Evolutionary conservation across 1,140 invertebrate genomes (phyloP).

Genomic region (Bombus sibiricus): DNA sequence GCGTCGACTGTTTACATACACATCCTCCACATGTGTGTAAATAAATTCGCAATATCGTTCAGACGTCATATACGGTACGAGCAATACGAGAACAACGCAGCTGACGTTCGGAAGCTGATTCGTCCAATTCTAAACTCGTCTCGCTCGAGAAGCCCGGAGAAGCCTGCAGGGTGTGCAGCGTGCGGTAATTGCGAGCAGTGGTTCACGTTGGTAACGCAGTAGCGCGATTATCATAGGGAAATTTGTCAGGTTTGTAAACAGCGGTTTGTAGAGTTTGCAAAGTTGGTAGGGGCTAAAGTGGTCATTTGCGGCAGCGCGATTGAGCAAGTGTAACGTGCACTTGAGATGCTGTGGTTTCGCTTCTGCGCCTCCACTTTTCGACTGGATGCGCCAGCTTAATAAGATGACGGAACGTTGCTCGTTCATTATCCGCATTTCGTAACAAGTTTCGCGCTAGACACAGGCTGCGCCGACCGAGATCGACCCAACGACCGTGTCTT

Average conservation of each 20-base stretch:
- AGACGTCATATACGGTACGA: too few species aligned
- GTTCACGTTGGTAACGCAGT: neutral
- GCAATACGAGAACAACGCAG: too few species aligned
- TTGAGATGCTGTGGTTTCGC: constrained; percentile 69
- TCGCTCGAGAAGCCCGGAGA: too few species aligned
- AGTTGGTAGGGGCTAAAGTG: constrained; percentile 52
- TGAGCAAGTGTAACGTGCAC: constrained; percentile 69
- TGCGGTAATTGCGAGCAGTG: too few species aligned
- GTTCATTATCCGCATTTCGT: constrained; percentile 67
- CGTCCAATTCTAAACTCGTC: too few species aligned
- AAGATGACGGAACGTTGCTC: constrained; percentile 37
- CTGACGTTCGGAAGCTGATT: too few species aligned
- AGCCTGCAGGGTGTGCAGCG: too few species aligned
- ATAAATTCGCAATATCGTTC: neutral
- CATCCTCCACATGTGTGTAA: neutral
- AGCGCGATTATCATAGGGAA: constrained; percentile 59
- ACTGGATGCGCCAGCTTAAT: constrained; percentile 58
- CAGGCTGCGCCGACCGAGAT: neutral
- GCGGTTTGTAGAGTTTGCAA: neutral
- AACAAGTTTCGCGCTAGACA: constrained; percentile 23
- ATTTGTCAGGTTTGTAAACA: constrained; percentile 33
- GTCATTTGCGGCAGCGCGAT: constrained; percentile 54
- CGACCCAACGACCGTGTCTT: neutral
- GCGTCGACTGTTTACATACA: neutral
- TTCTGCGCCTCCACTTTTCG: constrained; percentile 27